Evolutionary conservation across 2,113 vertebrate species (phyloP).

Genomic region (Gasterosteus aculeatus): DNA sequence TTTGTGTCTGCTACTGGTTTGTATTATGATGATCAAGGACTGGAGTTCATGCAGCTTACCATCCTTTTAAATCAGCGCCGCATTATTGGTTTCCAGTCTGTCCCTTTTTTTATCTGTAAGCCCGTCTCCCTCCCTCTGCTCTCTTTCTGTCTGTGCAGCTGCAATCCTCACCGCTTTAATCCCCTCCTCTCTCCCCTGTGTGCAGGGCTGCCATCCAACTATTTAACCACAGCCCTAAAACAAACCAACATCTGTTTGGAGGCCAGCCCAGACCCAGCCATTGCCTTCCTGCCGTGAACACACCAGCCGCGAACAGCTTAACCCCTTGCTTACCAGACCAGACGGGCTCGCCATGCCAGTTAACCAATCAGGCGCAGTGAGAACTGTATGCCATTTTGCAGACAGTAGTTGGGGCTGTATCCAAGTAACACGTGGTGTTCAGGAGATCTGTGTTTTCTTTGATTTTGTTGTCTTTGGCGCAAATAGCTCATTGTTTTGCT

Average conservation of each 20-base stretch:
- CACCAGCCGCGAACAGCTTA: slow-evolving; percentile 67
- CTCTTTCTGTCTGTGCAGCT: slow-evolving; percentile 83
- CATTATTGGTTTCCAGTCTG: slow-evolving; percentile 48
- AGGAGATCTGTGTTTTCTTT: slow-evolving; percentile 21
- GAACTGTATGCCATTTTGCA: slow-evolving; percentile 32
- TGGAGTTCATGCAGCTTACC: slow-evolving; percentile 51
- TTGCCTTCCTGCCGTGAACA: slow-evolving; percentile 80
- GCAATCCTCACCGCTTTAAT: slow-evolving; percentile 82
- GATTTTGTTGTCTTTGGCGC: slow-evolving; percentile 13
- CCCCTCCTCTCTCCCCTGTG: slow-evolving; percentile 80
- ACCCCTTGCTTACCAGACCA: slow-evolving; percentile 45
- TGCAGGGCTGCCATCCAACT: slow-evolving; percentile 87
- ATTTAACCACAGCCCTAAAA: slow-evolving; percentile 90
- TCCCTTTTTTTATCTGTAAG: slow-evolving; percentile 25
- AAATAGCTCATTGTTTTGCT: not conserved
- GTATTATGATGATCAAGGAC: slow-evolving; percentile 41
- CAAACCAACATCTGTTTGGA: slow-evolving; percentile 95
- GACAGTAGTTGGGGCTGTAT: slow-evolving; percentile 10
- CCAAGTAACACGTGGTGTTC: slow-evolving; percentile 30
- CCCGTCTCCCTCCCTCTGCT: slow-evolving; percentile 49
- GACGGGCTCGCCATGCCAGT: slow-evolving; percentile 18
- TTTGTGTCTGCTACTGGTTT: slow-evolving; percentile 42
- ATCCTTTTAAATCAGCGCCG: slow-evolving; percentile 48
- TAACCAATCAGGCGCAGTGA: not conserved
- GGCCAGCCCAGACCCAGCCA: slow-evolving; percentile 82